Percentiles rank a stretch among this genome's conserved stretches.
These are phyloP conservation scores for Empis livida DNA, from an alignment of 2,888 invertebrate genomes.

Conservation along the genomic window DNA sequence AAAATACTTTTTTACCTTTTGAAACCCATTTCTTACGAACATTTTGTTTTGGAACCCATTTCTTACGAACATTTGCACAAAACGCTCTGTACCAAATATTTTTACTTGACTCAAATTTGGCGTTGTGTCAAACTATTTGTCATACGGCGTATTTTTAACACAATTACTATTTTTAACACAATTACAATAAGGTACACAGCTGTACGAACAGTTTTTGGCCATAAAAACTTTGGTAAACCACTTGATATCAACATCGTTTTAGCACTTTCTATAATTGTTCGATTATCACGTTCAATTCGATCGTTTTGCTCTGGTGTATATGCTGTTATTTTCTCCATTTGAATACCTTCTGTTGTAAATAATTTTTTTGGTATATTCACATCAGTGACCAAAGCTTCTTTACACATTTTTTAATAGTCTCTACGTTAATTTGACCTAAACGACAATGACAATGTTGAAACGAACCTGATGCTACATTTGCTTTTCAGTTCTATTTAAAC, in stretches of 20 bases:
- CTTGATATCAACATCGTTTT: constrained; percentile 11
- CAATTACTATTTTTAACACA: constrained; percentile 8
- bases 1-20: constrained; percentile 7
- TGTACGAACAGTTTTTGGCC: constrained; percentile 28
- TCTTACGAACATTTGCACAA: constrained; percentile 7
- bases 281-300: too few species aligned
- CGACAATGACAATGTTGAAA: too few species aligned
- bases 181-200: constrained; percentile 24
- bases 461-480: too few species aligned
- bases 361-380: too few species aligned
- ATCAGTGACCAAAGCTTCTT: too few species aligned
- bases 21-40: too few species aligned
- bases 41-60: constrained; percentile 9
- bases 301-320: too few species aligned
- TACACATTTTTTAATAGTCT: too few species aligned
- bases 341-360: constrained; percentile 2
- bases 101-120: constrained; percentile 11
- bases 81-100: constrained; percentile 10
- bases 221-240: constrained; percentile 17
- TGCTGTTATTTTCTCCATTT: too few species aligned
- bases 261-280: too few species aligned
- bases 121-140: constrained; percentile 11
- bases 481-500: too few species aligned
- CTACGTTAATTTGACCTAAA: too few species aligned
- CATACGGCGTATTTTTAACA: constrained; percentile 1